Conservation (phyloP, 2,113 vertebrate species). For the Calidris pugnax region DNA sequence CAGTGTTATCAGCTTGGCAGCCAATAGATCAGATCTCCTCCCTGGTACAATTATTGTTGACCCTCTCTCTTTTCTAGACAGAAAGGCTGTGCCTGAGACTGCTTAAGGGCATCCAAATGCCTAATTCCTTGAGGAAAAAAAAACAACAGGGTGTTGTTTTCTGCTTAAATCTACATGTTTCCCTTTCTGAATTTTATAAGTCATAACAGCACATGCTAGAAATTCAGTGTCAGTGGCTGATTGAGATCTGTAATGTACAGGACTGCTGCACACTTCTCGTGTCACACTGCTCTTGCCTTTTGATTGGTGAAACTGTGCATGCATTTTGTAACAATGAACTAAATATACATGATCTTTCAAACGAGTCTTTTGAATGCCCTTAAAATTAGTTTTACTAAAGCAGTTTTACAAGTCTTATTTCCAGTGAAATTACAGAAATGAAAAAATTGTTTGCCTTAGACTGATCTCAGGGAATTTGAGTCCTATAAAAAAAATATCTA, state of each 20-base stretch:
- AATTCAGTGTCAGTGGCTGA: neutral
- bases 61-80: neutral
- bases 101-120: neutral
- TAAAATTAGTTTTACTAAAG: neutral
- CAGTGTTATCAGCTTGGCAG: neutral
- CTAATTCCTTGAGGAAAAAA: neutral
- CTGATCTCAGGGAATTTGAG: neutral
- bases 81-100: neutral
- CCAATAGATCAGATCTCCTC: neutral
- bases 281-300: neutral
- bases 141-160: neutral
- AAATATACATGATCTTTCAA: neutral
- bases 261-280: neutral
- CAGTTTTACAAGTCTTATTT: neutral
- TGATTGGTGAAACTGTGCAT: neutral
- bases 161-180: neutral
- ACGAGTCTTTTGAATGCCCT: neutral
- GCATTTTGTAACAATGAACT: neutral
- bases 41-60: fast-evolving
- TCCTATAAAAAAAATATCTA: neutral
- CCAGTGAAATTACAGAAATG: neutral
- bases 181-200: neutral
- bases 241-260: fast-evolving
- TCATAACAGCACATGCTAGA: neutral
- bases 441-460: neutral